phyloP scores from a whole-genome alignment of 2,113 vertebrate species.

The Pseudopipra pipra region DNA sequence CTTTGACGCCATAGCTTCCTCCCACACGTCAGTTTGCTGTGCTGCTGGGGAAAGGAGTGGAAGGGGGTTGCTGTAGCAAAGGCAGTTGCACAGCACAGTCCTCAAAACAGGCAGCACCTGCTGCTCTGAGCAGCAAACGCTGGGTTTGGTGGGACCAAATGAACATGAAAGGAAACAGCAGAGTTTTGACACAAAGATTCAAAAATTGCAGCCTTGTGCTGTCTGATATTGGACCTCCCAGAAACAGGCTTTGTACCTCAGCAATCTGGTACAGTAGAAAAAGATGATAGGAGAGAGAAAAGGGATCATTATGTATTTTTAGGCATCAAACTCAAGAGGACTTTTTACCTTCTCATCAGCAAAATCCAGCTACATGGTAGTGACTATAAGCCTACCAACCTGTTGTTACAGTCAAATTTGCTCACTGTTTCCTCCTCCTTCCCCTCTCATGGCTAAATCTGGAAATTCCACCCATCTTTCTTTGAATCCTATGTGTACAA shows the following conservation, averaged over 20 bases:
- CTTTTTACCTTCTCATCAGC: not conserved
- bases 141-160: not conserved
- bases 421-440: not conserved
- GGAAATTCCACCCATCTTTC: not conserved
- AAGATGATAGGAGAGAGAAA: not conserved
- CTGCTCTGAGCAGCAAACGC: not conserved
- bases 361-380: not conserved
- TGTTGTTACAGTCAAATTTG: not conserved
- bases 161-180: rapidly evolving
- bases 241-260: not conserved
- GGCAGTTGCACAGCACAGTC: not conserved
- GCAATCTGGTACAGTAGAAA: not conserved
- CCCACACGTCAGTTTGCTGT: not conserved
- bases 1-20: not conserved
- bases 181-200: not conserved
- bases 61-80: not conserved
- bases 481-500: rapidly evolving
- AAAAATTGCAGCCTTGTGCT: not conserved
- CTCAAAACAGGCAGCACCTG: not conserved
- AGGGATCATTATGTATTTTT: rapidly evolving
- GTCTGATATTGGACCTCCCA: not conserved
- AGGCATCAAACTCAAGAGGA: not conserved
- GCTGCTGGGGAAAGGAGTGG: not conserved
- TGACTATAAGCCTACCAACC: not conserved
- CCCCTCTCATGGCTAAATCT: not conserved